A percentile compares a stretch with the other conserved stretches of the same genome.
Evolutionary conservation across 37 sponge, comb jelly and placozoan species (phyloP).

Genomic region (Beroe forskalii): DNA sequence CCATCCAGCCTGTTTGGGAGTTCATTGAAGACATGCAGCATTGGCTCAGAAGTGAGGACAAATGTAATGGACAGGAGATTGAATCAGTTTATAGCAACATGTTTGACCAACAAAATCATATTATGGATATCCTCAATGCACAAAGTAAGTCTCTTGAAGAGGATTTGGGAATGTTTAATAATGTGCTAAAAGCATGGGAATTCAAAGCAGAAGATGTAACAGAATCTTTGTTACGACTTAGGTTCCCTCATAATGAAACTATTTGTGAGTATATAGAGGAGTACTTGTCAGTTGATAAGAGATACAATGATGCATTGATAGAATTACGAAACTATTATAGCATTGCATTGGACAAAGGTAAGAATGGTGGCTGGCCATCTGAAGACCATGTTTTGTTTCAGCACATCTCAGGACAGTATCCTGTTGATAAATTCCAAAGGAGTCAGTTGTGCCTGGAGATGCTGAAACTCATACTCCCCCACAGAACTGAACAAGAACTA

Average conservation of each 20-base stretch:
- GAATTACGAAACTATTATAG: conserved; percentile 4
- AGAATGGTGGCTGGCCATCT: background rate
- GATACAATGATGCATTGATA: conserved; percentile 24
- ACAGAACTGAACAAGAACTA: conserved; percentile 15
- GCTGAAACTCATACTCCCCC: background rate
- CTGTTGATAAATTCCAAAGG: conserved; percentile 49
- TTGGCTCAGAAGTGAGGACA: background rate
- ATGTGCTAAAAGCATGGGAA: conserved; percentile 52
- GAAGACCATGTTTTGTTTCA: conserved; percentile 42
- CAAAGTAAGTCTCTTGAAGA: background rate
- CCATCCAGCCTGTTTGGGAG: conserved; percentile 60
- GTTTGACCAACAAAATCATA: conserved; percentile 37
- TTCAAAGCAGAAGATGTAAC: conserved; percentile 17
- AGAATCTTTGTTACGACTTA: conserved; percentile 34
- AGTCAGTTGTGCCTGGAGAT: conserved; percentile 26
- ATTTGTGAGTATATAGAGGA: conserved; percentile 47
- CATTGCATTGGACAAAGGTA: background rate
- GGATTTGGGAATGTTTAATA: background rate
- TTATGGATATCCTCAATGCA: background rate
- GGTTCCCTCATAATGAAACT: conserved; percentile 21
- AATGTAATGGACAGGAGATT: background rate
- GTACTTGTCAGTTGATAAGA: conserved; percentile 35
- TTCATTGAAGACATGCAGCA: conserved; percentile 54
- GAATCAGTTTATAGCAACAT: background rate
- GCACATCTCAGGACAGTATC: conserved; percentile 22